These are phyloP conservation scores for Tetraneura akinire DNA, from an alignment of 1,140 invertebrate genomes.

Conservation along the genomic window DNA sequence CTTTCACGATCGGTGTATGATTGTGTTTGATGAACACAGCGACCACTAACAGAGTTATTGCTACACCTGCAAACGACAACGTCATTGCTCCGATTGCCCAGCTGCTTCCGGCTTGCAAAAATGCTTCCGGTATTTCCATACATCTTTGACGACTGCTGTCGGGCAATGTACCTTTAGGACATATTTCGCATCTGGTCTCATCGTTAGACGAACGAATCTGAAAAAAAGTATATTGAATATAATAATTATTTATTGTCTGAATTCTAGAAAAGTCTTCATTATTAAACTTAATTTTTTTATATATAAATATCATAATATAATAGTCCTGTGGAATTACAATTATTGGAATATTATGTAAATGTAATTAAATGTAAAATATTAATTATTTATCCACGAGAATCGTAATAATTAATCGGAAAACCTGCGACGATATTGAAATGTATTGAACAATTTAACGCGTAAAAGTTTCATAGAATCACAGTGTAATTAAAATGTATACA, in stretches of 20 bases:
- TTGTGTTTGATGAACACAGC: conserved; percentile 75
- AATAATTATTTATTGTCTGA: too few relatives aligned
- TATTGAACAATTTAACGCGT: not conserved
- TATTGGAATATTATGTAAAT: too few relatives aligned
- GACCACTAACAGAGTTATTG: conserved; percentile 70
- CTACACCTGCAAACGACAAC: conserved; percentile 75
- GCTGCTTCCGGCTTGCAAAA: conserved; percentile 75
- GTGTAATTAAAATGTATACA: too few relatives aligned
- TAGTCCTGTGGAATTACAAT: too few relatives aligned
- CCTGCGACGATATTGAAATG: not conserved
- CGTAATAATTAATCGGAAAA: not conserved
- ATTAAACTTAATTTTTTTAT: too few relatives aligned
- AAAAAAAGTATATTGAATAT: conserved; percentile 43
- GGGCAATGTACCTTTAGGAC: conserved; percentile 77
- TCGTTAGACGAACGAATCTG: conserved; percentile 77
- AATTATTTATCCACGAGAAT: too few relatives aligned
- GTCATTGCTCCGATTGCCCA: conserved; percentile 90
- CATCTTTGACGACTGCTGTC: conserved; percentile 74
- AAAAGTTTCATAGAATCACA: too few relatives aligned
- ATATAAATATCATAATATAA: too few relatives aligned
- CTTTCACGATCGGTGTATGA: conserved; percentile 85
- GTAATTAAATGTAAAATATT: too few relatives aligned
- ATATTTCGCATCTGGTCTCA: conserved; percentile 81
- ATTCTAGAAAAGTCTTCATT: too few relatives aligned
- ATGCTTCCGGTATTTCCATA: conserved; percentile 79